Evolutionary conservation across 37 sponge, comb jelly and placozoan species (phyloP), one percentile per base, ranked within the genome.

Genomic region (Amphimedon queenslandica): DNA sequence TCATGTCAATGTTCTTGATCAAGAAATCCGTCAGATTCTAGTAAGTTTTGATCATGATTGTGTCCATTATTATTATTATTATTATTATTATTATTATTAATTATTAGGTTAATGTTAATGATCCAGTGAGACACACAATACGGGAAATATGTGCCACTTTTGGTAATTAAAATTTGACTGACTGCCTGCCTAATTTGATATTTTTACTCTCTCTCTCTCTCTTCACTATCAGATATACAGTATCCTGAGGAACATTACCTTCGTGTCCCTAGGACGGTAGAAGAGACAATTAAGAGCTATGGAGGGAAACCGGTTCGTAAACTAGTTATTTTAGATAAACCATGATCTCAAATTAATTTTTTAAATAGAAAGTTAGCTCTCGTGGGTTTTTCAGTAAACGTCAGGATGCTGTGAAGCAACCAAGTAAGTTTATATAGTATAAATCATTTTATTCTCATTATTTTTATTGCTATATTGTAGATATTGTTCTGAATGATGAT

Each of bases 1-100:
- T n/a, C 72, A 87, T 31, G 64, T 87, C 37, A 70, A 77, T 20
- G 69, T 87, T 32, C 60, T 87, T 69, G 71, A 87, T 27, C 73
- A 77, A 66, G 88, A 81, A 30, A 67, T 80, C 27, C 67, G 88
- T 4, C 63, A 82, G 11, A 25, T 87, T 18, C 63, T 87, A 73
- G 88, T 87, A 37, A 76, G 72, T 47, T 18, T n/a, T n/a, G n/a
- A n/a, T n/a, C 13, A 18, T 18, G 13, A 18, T 18, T 47, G 53
- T 47, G 13, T 8, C 13, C 13, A 47, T 8, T 47, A 8, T 47
- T 47, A 47, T 13, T 47, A 47, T 47, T 18, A 47, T 13, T 47
- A 47, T 18, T 18, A 40, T 69, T 20, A 2, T 37, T 4, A 41
- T 37, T n/a, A 3, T 3, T 37, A 18, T 5, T 2, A 5, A 3